Evolutionary conservation across 2,888 invertebrate genomes (phyloP), one percentile per base, ranked within the genome.

Genomic region (Pandemis heparana): DNA sequence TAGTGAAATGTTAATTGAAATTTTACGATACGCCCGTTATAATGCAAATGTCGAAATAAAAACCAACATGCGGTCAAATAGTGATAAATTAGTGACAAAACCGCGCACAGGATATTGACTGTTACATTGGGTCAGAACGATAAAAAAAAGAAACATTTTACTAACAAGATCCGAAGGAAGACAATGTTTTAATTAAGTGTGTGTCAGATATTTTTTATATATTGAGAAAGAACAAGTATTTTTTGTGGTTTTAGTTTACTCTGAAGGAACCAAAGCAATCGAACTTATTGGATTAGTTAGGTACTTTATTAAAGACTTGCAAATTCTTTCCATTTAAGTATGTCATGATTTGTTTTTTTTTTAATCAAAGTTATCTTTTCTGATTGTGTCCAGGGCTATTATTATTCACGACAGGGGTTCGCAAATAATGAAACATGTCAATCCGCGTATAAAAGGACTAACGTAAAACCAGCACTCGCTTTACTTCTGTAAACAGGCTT

Each of bases 71-170:
- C 62, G 72, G 72, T 59, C 68, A 62, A 63, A 68, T 39, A 46
- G 72, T 68, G 53, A 67, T 72, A 68, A 72, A 68, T 67, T 68
- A 63, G 53, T 43, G 63, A 64, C 68, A n/a, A 65, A 63, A 63
- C 67, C 62, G 46, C 67, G 23, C 56, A n/a, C 62, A 63, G 67
- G 67, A 68, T 63, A 63, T 68, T 41, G n/a, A 41, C 56, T 68
- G 56, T 63, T 59, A 68, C 53, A n/a, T 23, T 18, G 53, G 53
- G 53, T 41, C 53, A 38, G 53, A 16, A 53, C 23, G 39, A 41
- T 61, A 38, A 53, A 62, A n/a, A 66, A 0, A 38, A 51, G 41
- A 60, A 60, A 60, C 9, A 39, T 12, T 32, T 23, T 53, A 53
- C 8, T 23, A 10, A 23, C 3, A 16, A 14, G 7, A 51, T 56